Evolutionary conservation across 2,888 invertebrate species (phyloP).

Genomic region (Epirrita christyi): DNA sequence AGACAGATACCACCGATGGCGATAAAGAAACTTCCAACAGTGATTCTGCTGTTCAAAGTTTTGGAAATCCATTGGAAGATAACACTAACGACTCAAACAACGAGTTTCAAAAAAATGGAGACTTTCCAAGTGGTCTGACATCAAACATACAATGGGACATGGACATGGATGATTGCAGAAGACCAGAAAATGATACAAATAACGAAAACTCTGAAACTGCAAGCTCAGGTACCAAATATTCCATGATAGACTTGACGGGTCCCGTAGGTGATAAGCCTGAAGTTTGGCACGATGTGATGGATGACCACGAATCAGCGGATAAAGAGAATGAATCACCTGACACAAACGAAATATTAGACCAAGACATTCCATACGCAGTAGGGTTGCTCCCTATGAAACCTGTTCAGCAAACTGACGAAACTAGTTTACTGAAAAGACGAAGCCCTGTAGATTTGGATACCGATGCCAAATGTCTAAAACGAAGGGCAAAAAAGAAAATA

Average conservation of each 20-base stretch:
- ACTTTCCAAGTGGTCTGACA: conserved; percentile 20
- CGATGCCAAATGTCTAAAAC: conserved; percentile 75
- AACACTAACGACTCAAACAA: conserved; percentile 15
- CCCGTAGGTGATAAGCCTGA: conserved; percentile 48
- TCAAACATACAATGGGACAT: conserved; percentile 30
- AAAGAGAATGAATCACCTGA: conserved; percentile 55
- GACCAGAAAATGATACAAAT: conserved; percentile 37
- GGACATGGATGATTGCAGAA: conserved; percentile 36
- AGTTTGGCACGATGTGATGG: conserved; percentile 52
- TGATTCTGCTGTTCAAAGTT: conserved; percentile 10
- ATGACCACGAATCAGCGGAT: conserved; percentile 45
- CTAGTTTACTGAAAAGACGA: conserved; percentile 62
- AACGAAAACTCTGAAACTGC: conserved; percentile 40
- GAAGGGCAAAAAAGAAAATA: conserved; percentile 74
- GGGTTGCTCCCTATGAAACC: conserved; percentile 73
- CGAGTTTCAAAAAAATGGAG: conserved; percentile 19
- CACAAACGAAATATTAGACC: conserved; percentile 49
- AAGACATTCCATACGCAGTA: conserved; percentile 77
- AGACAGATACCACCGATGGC: conserved; percentile 38
- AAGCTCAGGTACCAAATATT: conserved; percentile 44
- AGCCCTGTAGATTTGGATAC: conserved; percentile 54
- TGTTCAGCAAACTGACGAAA: conserved; percentile 54
- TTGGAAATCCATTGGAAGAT: conserved; percentile 27
- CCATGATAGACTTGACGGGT: conserved; percentile 60
- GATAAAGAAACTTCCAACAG: conserved; percentile 44